Evolutionary conservation across 2,797 vertebrate genomes (phyloP), one percentile per base, ranked within the genome.

Genomic region (Leucoraja ocellata): DNA sequence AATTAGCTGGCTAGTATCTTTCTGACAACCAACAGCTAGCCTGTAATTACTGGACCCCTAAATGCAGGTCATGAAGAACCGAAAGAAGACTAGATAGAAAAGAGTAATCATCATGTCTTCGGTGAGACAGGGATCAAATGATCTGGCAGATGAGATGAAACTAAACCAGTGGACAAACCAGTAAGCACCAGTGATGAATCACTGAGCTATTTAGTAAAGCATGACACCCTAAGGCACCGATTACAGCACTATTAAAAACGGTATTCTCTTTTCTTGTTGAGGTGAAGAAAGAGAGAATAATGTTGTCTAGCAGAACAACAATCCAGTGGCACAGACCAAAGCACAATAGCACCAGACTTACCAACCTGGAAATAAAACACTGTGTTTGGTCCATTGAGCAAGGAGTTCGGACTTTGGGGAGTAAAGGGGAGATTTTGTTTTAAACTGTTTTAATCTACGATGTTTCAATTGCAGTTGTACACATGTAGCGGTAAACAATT

Each of bases 181-280:
- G 90, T 92, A 92, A 92, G 90, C 90, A 92, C 39, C 71, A 58
- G 90, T 92, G 90, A 92, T 92, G 39, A 92, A 76, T 92, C 90
- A 92, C 90, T 92, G 90, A 92, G 71, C 90, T 92, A 92, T 92
- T 92, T 74, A 92, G 71, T 97, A 97, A 98, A 97, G 97, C 97
- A 98, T 97, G 97, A 96, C 94, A 94, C 97, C 98, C 98, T 25
- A 95, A 83, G 97, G 98, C 97, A 93, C 95, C 97, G 97, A 98
- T 98, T 98, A 98, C 97, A 96, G 97, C 95, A 96, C 97, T 97
- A 97, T 98, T 98, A 98, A 92, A 92, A 92, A 92, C 28, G 13
- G 68, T 92, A 76, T 92, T 92, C 90, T 92, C 90, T 76, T 92
- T 92, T 68, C 90, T 92, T 36, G 84, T 25, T 74, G 71, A 92